Evolutionary conservation across 1,140 invertebrate genomes (phyloP).

Genomic region (Dolichoris vasculosae): DNA sequence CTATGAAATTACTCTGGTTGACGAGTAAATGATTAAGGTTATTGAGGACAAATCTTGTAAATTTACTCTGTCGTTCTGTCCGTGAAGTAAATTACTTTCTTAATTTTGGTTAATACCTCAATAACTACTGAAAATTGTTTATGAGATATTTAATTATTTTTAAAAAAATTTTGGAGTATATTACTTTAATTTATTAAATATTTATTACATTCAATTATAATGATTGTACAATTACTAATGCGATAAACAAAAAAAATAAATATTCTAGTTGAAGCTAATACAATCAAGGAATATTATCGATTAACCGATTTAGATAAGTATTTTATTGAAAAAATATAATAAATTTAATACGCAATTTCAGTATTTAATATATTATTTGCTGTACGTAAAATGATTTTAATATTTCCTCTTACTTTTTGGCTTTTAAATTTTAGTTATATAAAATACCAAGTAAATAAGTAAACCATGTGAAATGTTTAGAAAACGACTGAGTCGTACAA

Average conservation of each 20-base stretch:
- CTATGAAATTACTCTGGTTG: conserved; percentile 9
- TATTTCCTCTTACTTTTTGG: no score
- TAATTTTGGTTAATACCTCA: conserved; percentile 4
- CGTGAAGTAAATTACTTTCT: neutral
- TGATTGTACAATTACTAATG: neutral
- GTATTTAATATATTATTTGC: no score
- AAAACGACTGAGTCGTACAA: no score
- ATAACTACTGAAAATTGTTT: neutral
- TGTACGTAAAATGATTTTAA: no score
- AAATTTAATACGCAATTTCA: no score
- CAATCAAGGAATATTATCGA: no score
- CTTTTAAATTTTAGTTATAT: no score
- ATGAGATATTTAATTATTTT: conserved; percentile 9
- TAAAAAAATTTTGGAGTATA: neutral
- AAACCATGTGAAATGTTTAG: no score
- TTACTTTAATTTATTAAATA: neutral
- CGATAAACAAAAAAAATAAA: neutral
- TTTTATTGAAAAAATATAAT: no score
- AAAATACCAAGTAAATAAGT: no score
- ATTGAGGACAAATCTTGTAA: neutral
- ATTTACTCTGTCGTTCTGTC: neutral
- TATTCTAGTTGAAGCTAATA: neutral
- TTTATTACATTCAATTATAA: neutral
- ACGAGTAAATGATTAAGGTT: conserved; percentile 1
- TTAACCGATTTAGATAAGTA: no score